A percentile compares a stretch with the other conserved stretches of the same genome.
These are phyloP conservation scores for Augochlorella aurata DNA, from an alignment of 2,888 invertebrate species.

Conservation along the genomic window DNA sequence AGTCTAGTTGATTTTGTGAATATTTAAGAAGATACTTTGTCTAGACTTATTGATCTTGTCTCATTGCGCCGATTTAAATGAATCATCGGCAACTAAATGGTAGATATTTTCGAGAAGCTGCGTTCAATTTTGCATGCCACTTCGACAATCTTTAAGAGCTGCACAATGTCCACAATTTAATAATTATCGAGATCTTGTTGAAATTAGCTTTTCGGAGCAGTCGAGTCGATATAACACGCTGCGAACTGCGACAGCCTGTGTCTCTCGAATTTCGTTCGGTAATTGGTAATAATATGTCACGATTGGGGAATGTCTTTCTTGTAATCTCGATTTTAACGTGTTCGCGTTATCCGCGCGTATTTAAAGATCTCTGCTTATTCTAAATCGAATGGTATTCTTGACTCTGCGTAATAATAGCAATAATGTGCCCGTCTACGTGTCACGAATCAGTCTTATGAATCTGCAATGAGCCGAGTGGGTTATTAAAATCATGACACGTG, in stretches of 20 bases:
- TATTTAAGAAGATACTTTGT: too few relatives aligned
- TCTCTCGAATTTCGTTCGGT: neutral
- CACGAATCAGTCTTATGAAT: neutral
- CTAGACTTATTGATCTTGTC: too few relatives aligned
- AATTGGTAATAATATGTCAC: neutral
- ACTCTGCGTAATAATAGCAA: neutral
- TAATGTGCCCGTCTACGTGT: neutral
- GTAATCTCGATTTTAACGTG: neutral
- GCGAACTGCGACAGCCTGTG: neutral
- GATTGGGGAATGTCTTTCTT: neutral
- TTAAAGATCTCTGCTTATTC: neutral
- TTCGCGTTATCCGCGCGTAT: neutral
- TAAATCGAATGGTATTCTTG: neutral
- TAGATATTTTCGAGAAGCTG: too few relatives aligned
- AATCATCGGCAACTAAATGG: too few relatives aligned
- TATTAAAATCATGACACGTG: constrained; percentile 9
- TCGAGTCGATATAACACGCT: neutral
- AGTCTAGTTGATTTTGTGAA: too few relatives aligned
- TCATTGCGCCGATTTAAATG: too few relatives aligned
- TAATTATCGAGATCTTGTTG: neutral
- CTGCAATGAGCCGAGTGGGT: neutral
- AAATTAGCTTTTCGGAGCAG: neutral
- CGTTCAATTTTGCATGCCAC: too few relatives aligned
- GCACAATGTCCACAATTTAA: neutral
- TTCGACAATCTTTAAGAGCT: neutral